Base-by-base conservation (phyloP, 2,888 invertebrate genomes). In the Eugnorisma glareosa region DNA sequence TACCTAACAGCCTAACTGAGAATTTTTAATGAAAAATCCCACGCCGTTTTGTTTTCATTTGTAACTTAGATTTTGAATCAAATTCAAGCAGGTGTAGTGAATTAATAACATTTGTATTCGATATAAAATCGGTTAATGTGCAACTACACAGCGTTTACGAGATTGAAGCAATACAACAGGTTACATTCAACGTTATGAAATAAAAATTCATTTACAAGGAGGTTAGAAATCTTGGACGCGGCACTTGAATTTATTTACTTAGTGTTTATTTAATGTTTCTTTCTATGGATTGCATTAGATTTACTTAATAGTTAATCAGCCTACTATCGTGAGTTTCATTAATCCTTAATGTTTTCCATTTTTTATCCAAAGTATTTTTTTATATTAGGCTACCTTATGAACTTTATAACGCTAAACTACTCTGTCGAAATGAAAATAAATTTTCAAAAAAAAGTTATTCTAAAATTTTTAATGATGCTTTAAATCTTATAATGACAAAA, bases 81-180 rank as follows among this genome's bases (percentile, higher is more conserved):
- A 61, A 79, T n/a, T n/a, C 6, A 51, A 72, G 24, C 37, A 51
- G 35, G 10, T 77, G 28, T 48, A 70, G 15, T 68, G 13, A 64
- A 71, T 84, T 31, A 71, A 70, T 59, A 68, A 69, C 31, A 85
- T 75, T 43, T 67, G 57, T 67, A 64, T 78, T 78, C 51, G 59
- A 78, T 69, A 74, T 11, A 69, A 72, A 72, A 67, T 78, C 81
- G 77, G 75, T 75, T 88, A 88, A 89, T 83, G 83, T 84, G 80
- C 88, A 87, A 85, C 85, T 89, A 86, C 85, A 81, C 66, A 79
- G 73, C 84, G 81, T 86, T 88, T 89, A 88, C 82, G 82, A 86
- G 88, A 86, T 84, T 84, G 87, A 88, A 87, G 91, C 90, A 88
- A 90, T 71, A 81, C 91, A 92, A 91, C 92, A 86, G 90, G 92